These are phyloP conservation scores for Merodon equestris DNA, from an alignment of 2,888 invertebrate genomes.

Conservation along the genomic window DNA sequence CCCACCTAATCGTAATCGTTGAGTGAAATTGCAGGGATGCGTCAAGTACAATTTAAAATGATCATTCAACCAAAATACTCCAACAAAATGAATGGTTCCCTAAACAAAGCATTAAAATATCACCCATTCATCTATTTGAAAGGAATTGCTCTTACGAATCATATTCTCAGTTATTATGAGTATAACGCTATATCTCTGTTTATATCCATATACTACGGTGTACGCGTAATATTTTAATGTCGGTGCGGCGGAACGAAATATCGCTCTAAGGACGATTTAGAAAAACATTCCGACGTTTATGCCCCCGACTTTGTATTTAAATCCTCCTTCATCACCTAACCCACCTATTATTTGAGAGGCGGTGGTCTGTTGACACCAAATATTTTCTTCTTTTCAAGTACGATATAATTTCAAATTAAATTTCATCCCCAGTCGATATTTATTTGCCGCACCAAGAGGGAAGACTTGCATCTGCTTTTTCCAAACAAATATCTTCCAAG, in stretches of 20 bases:
- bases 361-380: constrained; percentile 40
- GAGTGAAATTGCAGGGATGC: background rate
- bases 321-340: background rate
- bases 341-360: no score
- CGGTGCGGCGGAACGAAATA: constrained; percentile 15
- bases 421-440: constrained; percentile 20
- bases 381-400: constrained; percentile 45
- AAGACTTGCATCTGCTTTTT: background rate
- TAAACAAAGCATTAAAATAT: constrained; percentile 55
- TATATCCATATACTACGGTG: constrained; percentile 6
- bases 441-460: constrained; percentile 10
- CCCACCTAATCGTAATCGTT: background rate
- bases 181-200: no score
- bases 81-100: constrained; percentile 35
- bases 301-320: background rate
- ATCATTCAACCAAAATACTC: constrained; percentile 24
- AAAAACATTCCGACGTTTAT: no score
- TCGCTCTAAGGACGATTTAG: background rate
- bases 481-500: background rate
- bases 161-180: constrained; percentile 14
- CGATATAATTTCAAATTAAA: constrained; percentile 47
- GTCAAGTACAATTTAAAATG: constrained; percentile 33
- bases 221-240: constrained; percentile 58
- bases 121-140: constrained; percentile 47
- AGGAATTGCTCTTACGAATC: constrained; percentile 33